Conservation (phyloP, 2,797 vertebrate genomes). For the Perodicticus potto region DNA sequence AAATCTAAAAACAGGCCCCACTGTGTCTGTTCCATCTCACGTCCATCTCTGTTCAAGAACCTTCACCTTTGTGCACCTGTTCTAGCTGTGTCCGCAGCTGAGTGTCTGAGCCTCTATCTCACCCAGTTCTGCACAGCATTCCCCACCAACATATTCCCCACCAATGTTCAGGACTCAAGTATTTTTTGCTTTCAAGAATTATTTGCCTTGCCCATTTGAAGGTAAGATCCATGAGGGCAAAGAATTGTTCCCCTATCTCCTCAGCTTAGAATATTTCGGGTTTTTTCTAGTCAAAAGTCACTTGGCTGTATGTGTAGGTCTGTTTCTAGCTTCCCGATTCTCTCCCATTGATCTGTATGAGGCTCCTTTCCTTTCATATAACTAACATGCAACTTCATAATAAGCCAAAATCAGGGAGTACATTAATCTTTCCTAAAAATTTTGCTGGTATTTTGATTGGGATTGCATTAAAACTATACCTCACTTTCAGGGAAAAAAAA, state of each 20-base stretch:
- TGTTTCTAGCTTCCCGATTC: not conserved
- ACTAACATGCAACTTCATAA: not conserved
- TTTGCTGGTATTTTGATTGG: not conserved
- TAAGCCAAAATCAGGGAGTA: not conserved
- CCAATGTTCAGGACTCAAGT: not conserved
- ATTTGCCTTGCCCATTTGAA: constrained; percentile 33
- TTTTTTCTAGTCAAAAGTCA: constrained; percentile 5
- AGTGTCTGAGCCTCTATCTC: not conserved
- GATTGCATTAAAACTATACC: not conserved
- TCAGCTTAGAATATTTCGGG: not conserved
- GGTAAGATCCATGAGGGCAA: not conserved
- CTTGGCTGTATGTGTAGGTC: not conserved
- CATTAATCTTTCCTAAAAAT: constrained; percentile 15
- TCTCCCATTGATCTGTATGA: not conserved
- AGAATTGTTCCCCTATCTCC: not conserved
- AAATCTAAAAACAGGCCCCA: not conserved
- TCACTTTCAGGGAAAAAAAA: not conserved
- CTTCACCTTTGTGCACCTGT: not conserved
- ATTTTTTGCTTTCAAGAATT: not conserved
- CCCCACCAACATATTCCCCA: no score
- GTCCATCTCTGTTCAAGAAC: not conserved
- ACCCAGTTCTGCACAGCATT: not conserved
- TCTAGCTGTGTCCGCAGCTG: no score
- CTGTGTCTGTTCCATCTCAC: not conserved
- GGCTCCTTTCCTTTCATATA: not conserved